Conservation (phyloP, 2,113 vertebrate genomes). For the Aspidoscelis tigris region DNA sequence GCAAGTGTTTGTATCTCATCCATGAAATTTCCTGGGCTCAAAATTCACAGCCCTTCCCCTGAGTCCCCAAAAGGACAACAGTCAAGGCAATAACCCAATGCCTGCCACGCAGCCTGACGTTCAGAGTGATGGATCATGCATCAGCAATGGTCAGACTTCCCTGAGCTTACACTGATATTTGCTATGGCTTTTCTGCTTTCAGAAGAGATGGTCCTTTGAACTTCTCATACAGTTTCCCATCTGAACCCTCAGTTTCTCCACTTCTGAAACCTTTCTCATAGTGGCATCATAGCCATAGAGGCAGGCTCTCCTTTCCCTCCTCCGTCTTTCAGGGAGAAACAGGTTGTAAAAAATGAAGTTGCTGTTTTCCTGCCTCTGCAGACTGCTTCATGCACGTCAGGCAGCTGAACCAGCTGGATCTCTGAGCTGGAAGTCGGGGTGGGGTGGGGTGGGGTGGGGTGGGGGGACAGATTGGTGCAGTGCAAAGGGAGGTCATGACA, state of each 20-base stretch:
- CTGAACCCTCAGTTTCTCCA: neutral
- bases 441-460: too few relatives aligned
- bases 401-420: too few relatives aligned
- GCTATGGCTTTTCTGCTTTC: neutral
- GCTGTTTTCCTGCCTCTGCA: neutral
- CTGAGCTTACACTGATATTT: neutral
- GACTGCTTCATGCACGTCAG: too few relatives aligned
- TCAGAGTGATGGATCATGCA: neutral
- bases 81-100: neutral
- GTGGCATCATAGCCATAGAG: neutral
- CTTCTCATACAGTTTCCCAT: neutral
- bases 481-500: too few relatives aligned
- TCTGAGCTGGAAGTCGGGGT: too few relatives aligned
- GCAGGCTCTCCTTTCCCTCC: neutral
- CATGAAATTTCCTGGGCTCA: slow-evolving; percentile 16
- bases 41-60: slow-evolving; percentile 20
- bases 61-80: slow-evolving; percentile 5
- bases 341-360: neutral
- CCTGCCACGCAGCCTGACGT: neutral
- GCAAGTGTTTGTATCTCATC: slow-evolving; percentile 28
- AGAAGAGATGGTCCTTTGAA: too few relatives aligned
- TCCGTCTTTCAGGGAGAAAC: too few relatives aligned
- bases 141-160: neutral
- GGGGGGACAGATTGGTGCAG: too few relatives aligned
- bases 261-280: neutral